phyloP scores from a whole-genome alignment of 2,113 vertebrate genomes.

The Climacteris rufus region DNA sequence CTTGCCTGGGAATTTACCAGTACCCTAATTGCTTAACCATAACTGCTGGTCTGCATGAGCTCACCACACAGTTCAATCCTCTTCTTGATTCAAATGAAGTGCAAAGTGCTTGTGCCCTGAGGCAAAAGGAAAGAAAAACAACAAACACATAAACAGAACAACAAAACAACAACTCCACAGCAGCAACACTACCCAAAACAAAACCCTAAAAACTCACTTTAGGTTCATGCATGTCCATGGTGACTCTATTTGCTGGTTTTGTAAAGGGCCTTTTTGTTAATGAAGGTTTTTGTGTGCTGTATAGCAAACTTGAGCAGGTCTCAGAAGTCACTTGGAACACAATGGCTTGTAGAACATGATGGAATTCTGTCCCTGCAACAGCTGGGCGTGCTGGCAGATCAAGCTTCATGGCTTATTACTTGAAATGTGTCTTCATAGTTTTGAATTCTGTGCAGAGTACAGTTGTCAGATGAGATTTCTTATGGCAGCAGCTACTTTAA shows the following conservation, averaged over 20 bases:
- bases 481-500: not conserved
- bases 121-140: not conserved
- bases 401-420: not conserved
- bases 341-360: not conserved
- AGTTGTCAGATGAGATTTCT: not conserved
- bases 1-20: not conserved
- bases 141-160: not conserved
- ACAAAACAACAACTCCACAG: not conserved
- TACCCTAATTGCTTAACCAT: not conserved
- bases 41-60: not conserved
- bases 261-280: not conserved
- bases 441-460: not conserved
- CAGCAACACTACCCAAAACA: not conserved
- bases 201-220: not conserved
- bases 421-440: not conserved
- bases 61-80: not conserved
- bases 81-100: not conserved
- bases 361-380: not conserved
- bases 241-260: not conserved
- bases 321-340: not conserved
- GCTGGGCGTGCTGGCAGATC: not conserved
- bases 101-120: not conserved
- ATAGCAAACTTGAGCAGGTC: not conserved
- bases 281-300: not conserved
- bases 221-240: not conserved